Evolutionary conservation across 2,113 vertebrate genomes (phyloP).

Genomic region (Upupa epops): DNA sequence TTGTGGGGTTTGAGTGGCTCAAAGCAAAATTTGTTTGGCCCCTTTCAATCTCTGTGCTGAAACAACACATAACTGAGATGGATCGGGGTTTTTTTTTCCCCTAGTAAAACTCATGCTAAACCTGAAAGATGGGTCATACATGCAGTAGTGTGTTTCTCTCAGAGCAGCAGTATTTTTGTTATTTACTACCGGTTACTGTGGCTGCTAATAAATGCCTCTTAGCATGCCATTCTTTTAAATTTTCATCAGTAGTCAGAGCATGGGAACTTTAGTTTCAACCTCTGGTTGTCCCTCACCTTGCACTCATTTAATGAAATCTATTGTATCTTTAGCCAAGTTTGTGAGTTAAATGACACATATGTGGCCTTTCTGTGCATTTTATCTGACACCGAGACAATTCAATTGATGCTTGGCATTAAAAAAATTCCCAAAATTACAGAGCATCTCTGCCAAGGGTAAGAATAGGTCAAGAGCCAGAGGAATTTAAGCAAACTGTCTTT

Average conservation of each 20-base stretch:
- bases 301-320: slow-evolving; percentile 30
- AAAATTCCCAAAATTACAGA: slow-evolving; percentile 30
- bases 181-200: background rate
- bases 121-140: background rate
- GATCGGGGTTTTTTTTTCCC: fast-evolving
- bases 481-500: slow-evolving; percentile 64
- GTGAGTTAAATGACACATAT: slow-evolving; percentile 42
- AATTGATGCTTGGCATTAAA: background rate
- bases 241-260: slow-evolving; percentile 32
- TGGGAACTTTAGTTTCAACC: slow-evolving; percentile 19
- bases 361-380: slow-evolving; percentile 56
- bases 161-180: slow-evolving; percentile 13
- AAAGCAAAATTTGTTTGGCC: background rate
- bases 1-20: background rate
- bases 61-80: background rate
- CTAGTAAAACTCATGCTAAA: background rate
- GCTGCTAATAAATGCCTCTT: slow-evolving; percentile 33
- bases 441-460: slow-evolving; percentile 55
- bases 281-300: background rate
- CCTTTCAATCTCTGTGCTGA: background rate
- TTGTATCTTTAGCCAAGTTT: slow-evolving; percentile 52
- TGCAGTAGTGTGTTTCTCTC: background rate
- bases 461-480: slow-evolving; percentile 61
- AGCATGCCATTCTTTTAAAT: slow-evolving; percentile 23
- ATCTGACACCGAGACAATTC: slow-evolving; percentile 53